These are phyloP conservation scores for Ahaetulla prasina DNA, from an alignment of 2,113 vertebrate species.

Conservation along the genomic window DNA sequence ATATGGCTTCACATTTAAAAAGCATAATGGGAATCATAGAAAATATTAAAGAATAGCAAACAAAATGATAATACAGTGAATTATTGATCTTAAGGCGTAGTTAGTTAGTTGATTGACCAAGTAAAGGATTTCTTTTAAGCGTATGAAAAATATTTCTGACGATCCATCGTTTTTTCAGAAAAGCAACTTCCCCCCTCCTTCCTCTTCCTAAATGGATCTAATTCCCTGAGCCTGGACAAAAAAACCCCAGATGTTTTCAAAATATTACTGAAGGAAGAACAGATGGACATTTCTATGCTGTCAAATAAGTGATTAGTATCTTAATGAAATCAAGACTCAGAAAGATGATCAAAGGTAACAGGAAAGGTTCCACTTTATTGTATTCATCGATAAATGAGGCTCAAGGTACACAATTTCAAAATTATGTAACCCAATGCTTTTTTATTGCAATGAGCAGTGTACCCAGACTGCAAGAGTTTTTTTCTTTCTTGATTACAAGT, in stretches of 20 bases:
- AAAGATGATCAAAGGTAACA: neutral
- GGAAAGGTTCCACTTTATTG: neutral
- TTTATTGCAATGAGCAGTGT: neutral
- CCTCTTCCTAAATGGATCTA: neutral
- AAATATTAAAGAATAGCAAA: neutral
- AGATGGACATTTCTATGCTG: neutral
- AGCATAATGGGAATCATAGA: neutral
- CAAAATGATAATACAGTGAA: neutral
- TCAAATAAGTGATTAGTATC: neutral
- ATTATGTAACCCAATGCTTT: neutral
- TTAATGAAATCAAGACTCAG: neutral
- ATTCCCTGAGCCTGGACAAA: neutral
- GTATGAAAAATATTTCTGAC: neutral
- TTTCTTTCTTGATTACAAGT: neutral
- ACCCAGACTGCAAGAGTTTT: neutral
- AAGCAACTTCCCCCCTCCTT: fast-evolving
- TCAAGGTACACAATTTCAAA: neutral
- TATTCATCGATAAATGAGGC: neutral
- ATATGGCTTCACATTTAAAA: neutral
- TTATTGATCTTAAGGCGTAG: neutral
- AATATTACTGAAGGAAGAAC: neutral
- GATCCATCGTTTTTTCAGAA: neutral
- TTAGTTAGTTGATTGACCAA: neutral
- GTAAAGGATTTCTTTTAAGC: neutral
- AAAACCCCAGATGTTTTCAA: neutral